Percentiles rank a stretch among this genome's conserved stretches.
Conservation (phyloP, 2,888 invertebrate species). For the Hirtodrosophila confusa region DNA sequence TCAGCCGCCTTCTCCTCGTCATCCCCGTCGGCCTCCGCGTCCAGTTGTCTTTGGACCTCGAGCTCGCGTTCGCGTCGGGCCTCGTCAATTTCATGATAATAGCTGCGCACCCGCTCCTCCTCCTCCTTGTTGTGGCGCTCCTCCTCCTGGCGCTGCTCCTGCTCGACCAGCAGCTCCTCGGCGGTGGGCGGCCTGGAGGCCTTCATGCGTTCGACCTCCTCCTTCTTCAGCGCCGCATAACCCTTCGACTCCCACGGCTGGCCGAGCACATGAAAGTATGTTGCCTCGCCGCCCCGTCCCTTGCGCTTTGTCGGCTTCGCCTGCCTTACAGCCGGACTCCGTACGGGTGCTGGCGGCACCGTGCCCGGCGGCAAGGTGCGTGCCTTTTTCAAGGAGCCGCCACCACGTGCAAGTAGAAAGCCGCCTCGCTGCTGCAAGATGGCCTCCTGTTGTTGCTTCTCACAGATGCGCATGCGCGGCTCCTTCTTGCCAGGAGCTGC, state of each 20-base stretch:
- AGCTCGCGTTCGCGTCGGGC: constrained; percentile 55
- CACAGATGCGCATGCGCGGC: constrained; percentile 25
- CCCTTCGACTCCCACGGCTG: constrained; percentile 68
- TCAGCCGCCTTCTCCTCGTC: constrained; percentile 47
- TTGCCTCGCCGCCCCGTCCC: constrained; percentile 55
- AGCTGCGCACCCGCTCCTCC: constrained; percentile 51
- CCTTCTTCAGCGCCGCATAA: constrained; percentile 49
- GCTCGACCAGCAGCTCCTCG: constrained; percentile 49
- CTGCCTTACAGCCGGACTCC: neutral
- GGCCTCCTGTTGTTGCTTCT: constrained; percentile 37
- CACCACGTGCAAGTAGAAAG: neutral
- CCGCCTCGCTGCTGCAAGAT: constrained; percentile 18
- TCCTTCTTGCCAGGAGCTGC: constrained; percentile 13
- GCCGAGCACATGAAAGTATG: constrained; percentile 60
- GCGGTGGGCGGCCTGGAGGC: constrained; percentile 33
- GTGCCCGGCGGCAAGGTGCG: constrained; percentile 62
- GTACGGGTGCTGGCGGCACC: constrained; percentile 21
- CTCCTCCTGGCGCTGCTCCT: constrained; percentile 49
- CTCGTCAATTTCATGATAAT: constrained; percentile 58
- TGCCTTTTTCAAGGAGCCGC: neutral
- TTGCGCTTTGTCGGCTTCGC: constrained; percentile 21
- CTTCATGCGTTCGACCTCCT: constrained; percentile 59
- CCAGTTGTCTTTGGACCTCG: constrained; percentile 41
- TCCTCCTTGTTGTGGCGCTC: constrained; percentile 53
- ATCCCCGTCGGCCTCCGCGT: constrained; percentile 47